Conservation (phyloP, 2,888 invertebrate species). For the Calliopum simillimum region DNA sequence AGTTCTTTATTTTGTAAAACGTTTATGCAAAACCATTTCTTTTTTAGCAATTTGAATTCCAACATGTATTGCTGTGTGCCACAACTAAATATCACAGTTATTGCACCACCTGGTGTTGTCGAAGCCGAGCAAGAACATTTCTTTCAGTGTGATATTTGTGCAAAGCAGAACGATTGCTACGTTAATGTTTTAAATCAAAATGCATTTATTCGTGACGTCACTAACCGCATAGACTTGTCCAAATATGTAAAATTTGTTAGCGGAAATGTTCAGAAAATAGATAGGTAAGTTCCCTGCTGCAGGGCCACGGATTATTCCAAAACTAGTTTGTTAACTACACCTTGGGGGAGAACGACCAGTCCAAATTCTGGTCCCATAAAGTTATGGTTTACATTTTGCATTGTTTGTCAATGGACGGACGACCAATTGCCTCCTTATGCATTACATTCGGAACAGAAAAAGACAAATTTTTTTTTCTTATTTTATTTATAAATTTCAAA, state of each 20-base stretch:
- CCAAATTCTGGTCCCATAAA: too few relatives aligned
- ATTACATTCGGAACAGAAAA: too few relatives aligned
- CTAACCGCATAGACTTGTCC: conserved; percentile 54
- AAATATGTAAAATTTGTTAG: conserved; percentile 54
- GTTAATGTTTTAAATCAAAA: conserved; percentile 45
- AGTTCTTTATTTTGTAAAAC: too few relatives aligned
- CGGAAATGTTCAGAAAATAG: conserved; percentile 47
- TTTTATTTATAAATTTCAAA: too few relatives aligned
- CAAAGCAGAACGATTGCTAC: conserved; percentile 45
- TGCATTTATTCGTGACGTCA: conserved; percentile 51
- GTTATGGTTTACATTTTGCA: too few relatives aligned
- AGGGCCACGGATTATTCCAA: too few relatives aligned
- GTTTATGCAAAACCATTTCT: too few relatives aligned
- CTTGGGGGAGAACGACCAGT: too few relatives aligned
- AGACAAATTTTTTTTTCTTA: too few relatives aligned
- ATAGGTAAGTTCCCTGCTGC: conserved; percentile 51
- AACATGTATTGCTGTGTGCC: conserved; percentile 51
- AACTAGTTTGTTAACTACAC: too few relatives aligned
- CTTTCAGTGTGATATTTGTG: conserved; percentile 48
- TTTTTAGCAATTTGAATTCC: conserved; percentile 38
- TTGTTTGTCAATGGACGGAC: too few relatives aligned
- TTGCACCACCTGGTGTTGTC: conserved; percentile 50
- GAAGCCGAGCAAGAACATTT: conserved; percentile 54
- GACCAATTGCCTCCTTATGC: too few relatives aligned
- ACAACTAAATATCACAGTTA: conserved; percentile 51